Percentiles rank a stretch among this genome's conserved stretches.
These are phyloP conservation scores for Megalurothrips usitatus DNA, from an alignment of 2,888 invertebrate genomes.

Conservation along the genomic window DNA sequence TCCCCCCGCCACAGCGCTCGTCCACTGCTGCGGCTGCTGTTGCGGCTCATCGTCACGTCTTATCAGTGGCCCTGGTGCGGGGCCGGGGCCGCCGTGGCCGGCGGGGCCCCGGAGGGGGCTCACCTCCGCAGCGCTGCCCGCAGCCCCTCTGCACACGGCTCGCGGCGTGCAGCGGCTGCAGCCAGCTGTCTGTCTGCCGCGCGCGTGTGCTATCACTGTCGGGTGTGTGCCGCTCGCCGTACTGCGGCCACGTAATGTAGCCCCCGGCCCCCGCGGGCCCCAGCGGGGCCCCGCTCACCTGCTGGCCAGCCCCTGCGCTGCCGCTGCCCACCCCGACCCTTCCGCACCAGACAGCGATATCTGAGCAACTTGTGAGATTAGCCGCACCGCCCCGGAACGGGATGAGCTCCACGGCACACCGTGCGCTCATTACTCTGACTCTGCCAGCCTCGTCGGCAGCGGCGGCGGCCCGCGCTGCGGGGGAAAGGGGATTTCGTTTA, in stretches of 20 bases:
- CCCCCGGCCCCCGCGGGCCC: background rate
- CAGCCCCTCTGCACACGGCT: background rate
- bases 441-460: background rate
- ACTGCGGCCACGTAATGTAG: background rate
- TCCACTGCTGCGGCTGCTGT: background rate
- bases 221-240: background rate
- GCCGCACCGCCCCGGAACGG: background rate
- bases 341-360: background rate
- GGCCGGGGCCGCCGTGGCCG: too few relatives aligned
- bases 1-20: background rate
- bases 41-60: too few relatives aligned
- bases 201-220: background rate
- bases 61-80: too few relatives aligned
- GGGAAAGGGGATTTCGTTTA: background rate
- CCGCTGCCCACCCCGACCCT: background rate
- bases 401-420: background rate
- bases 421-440: background rate
- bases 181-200: background rate
- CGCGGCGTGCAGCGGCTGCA: background rate
- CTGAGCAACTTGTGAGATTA: background rate
- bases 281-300: background rate
- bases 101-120: too few relatives aligned
- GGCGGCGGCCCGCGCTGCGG: background rate
- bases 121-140: background rate
- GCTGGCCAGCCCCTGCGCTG: too few relatives aligned